A percentile compares a stretch with the other conserved stretches of the same genome.
These are phyloP conservation scores for Anolis sagrei DNA, from an alignment of 2,113 vertebrate species.

Conservation along the genomic window DNA sequence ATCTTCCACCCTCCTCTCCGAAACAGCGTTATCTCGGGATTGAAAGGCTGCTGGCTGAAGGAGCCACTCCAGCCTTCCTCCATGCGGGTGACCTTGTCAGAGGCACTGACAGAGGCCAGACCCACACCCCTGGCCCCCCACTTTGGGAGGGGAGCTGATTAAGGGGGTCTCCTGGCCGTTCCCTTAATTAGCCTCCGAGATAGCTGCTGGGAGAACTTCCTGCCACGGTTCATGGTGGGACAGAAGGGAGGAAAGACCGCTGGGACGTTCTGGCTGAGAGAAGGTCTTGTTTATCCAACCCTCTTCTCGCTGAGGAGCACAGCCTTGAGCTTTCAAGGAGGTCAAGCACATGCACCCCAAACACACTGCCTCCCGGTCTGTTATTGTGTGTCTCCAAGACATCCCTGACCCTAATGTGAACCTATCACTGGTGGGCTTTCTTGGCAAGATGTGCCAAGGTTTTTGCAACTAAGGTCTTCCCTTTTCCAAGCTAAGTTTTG, in stretches of 20 bases:
- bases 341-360: no score
- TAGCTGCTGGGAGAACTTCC: constrained; percentile 51
- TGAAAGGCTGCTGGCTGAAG: constrained; percentile 26
- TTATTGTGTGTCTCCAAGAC: no score
- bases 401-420: no score
- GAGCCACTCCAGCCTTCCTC: constrained; percentile 12
- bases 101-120: constrained; percentile 67
- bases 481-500: no score
- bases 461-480: no score
- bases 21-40: constrained; percentile 1
- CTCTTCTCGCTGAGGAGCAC: background rate
- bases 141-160: constrained; percentile 32
- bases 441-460: no score
- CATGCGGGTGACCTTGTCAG: constrained; percentile 49
- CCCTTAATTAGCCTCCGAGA: constrained; percentile 63
- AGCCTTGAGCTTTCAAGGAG: background rate
- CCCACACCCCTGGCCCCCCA: constrained; percentile 22
- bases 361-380: no score
- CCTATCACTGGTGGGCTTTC: no score
- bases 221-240: constrained; percentile 30
- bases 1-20: background rate
- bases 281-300: constrained; percentile 38
- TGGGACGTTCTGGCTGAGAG: rapidly evolving
- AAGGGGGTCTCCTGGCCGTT: constrained; percentile 30
- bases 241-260: constrained; percentile 50